phyloP scores from a whole-genome alignment of 2,888 invertebrate species.

The Andrena flavipes region DNA sequence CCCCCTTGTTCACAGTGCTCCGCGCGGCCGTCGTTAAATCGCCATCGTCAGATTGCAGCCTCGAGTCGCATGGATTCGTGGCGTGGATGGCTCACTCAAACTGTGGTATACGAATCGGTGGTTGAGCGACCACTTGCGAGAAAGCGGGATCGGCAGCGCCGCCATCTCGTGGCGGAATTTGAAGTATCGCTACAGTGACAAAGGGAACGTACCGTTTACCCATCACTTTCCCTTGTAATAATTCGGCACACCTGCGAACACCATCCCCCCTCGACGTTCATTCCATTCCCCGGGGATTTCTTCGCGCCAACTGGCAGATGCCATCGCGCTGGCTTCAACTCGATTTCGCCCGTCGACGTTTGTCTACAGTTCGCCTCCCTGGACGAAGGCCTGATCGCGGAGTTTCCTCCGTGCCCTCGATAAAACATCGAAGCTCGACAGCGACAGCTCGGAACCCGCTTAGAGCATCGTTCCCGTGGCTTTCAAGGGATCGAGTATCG shows the following conservation, averaged over 20 bases:
- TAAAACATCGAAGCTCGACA: not conserved
- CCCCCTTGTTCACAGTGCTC: not conserved
- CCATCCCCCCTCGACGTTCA: not conserved
- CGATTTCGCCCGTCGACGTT: conserved; percentile 26
- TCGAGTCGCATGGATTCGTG: not conserved
- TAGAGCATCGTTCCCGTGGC: too few species aligned
- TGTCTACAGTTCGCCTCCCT: conserved; percentile 1
- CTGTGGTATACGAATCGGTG: too few species aligned
- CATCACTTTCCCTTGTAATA: conserved; percentile 28
- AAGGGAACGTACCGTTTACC: conserved; percentile 27
- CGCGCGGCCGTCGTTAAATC: conserved; percentile 24
- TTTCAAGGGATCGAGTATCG: not conserved
- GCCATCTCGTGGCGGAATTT: too few species aligned
- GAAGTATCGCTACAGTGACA: not conserved
- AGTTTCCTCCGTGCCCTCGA: not conserved
- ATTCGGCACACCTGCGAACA: conserved; percentile 38
- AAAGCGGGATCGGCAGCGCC: too few species aligned
- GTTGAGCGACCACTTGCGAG: too few species aligned
- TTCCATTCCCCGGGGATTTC: conserved; percentile 13
- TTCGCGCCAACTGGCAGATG: conserved; percentile 7
- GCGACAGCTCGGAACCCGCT: too few species aligned
- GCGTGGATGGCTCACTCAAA: too few species aligned
- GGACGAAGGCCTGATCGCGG: too few species aligned
- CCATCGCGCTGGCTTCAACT: not conserved
- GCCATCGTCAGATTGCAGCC: conserved; percentile 7